A percentile compares a stretch with the other conserved stretches of the same genome.
Conservation (phyloP, 2,113 vertebrate species). For the Silurus glanis region DNA sequence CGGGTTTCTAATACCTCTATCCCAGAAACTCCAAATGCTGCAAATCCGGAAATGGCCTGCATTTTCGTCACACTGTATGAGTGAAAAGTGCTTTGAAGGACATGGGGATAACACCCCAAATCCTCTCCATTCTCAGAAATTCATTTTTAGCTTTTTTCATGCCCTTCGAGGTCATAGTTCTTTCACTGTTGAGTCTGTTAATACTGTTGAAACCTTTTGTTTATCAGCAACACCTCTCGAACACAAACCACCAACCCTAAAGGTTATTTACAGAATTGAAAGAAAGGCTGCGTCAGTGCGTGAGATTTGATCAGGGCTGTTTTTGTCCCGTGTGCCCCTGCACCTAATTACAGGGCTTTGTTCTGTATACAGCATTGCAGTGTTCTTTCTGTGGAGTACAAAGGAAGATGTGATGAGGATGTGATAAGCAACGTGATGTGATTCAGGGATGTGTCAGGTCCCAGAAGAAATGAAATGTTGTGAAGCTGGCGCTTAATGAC, state of each 20-base stretch:
- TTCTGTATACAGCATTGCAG: background rate
- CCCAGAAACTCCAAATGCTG: background rate
- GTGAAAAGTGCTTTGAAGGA: background rate
- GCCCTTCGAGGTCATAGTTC: background rate
- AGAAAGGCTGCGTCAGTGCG: background rate
- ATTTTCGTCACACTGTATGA: background rate
- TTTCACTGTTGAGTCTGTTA: background rate
- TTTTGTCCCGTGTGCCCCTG: constrained; percentile 6
- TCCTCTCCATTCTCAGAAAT: background rate
- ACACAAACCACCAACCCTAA: background rate
- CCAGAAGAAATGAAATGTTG: background rate
- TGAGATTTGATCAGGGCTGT: background rate
- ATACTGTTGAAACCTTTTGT: background rate
- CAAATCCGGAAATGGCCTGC: background rate
- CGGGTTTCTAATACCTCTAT: constrained; percentile 6
- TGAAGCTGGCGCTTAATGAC: background rate
- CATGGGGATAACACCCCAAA: background rate
- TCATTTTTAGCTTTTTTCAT: background rate
- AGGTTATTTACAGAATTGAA: constrained; percentile 5
- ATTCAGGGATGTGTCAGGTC: background rate
- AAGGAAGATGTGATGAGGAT: background rate
- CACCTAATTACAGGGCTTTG: constrained; percentile 26
- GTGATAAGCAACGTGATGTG: background rate
- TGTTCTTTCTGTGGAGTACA: background rate
- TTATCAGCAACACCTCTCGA: background rate